Conservation (phyloP, 2,113 vertebrate species). For the Mustela lutreola region DNA sequence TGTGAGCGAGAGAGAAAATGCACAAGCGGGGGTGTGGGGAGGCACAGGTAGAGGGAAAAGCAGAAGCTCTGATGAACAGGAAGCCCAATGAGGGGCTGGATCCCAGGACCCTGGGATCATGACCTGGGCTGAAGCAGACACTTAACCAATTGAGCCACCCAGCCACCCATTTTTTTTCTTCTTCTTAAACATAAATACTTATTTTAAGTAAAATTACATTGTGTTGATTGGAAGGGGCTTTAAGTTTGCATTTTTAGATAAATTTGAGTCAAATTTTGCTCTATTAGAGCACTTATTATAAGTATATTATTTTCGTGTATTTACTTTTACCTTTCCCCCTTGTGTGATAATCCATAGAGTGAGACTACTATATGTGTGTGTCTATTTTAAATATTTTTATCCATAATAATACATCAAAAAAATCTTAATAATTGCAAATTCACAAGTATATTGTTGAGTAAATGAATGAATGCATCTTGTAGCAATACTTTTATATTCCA, state of each 20-base stretch:
- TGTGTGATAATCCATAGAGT: not conserved
- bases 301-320: not conserved
- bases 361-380: not conserved
- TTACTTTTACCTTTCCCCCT: not conserved
- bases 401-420: not conserved
- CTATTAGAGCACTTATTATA: not conserved
- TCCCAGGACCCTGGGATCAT: not conserved
- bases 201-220: conserved; percentile 14
- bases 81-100: not conserved
- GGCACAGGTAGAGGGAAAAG: not conserved
- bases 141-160: too few species aligned
- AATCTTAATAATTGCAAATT: not conserved
- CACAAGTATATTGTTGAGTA: not conserved
- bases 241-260: not conserved
- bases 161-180: not conserved
- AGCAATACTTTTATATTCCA: not conserved
- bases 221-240: not conserved
- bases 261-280: not conserved
- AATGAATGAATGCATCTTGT: not conserved
- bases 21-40: not conserved
- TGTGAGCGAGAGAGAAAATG: not conserved
- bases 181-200: not conserved
- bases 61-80: not conserved
- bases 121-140: not conserved
- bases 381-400: conserved; percentile 15